A percentile compares a stretch with the other conserved stretches of the same genome.
Conservation (phyloP, 2,888 invertebrate species). For the Chloromyia formosa region DNA sequence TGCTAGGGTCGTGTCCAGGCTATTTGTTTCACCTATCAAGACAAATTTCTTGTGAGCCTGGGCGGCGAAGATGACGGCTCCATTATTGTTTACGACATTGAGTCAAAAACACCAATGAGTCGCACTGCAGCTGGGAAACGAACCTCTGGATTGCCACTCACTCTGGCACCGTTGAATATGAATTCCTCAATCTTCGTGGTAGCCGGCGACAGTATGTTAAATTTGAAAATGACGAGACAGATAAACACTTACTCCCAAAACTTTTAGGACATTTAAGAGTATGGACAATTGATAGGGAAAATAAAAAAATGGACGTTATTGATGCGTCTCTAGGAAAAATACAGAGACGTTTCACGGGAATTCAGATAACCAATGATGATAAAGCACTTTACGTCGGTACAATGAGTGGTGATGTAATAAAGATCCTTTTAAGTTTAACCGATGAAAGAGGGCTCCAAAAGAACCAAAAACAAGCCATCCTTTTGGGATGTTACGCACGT, state of each 20-base stretch:
- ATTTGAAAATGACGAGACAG: neutral
- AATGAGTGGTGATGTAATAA: slow-evolving; percentile 72
- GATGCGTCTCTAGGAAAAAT: slow-evolving; percentile 83
- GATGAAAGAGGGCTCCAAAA: slow-evolving; percentile 53
- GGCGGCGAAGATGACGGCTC: slow-evolving; percentile 92
- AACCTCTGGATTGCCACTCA: slow-evolving; percentile 76
- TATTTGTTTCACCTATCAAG: slow-evolving; percentile 82
- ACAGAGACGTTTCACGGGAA: slow-evolving; percentile 78
- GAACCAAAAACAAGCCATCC: slow-evolving; percentile 59
- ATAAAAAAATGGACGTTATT: slow-evolving; percentile 74
- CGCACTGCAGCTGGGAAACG: slow-evolving; percentile 70
- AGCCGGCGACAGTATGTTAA: slow-evolving; percentile 72
- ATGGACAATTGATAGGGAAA: slow-evolving; percentile 77
- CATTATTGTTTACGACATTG: slow-evolving; percentile 85
- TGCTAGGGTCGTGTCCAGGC: slow-evolving; percentile 79
- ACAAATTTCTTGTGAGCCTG: slow-evolving; percentile 82
- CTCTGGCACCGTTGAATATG: slow-evolving; percentile 67
- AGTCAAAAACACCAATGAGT: slow-evolving; percentile 70
- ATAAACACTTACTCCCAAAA: slow-evolving; percentile 30
- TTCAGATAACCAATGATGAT: slow-evolving; percentile 76
- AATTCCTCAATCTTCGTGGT: slow-evolving; percentile 75
- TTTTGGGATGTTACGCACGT: slow-evolving; percentile 67
- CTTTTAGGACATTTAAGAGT: slow-evolving; percentile 71
- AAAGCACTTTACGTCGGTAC: slow-evolving; percentile 85
- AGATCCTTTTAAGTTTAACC: slow-evolving; percentile 70